phyloP scores from a whole-genome alignment of 1,140 invertebrate species.

The Anagrus nilaparvatae region DNA sequence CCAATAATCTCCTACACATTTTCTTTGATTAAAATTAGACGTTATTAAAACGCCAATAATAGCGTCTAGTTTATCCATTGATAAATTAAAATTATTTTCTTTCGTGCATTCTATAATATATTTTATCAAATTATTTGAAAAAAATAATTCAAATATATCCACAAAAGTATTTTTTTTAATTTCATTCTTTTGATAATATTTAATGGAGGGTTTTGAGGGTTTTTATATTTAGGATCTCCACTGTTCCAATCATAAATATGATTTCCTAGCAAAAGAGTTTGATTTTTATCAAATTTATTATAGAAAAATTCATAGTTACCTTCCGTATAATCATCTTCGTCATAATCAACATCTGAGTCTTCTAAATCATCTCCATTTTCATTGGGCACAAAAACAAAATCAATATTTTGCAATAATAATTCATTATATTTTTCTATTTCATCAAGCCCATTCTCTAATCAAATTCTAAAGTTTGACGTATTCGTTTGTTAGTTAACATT shows the following conservation, averaged over 20 bases:
- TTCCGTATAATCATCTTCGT: no score
- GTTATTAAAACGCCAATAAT: background rate
- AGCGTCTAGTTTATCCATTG: background rate
- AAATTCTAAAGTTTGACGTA: no score
- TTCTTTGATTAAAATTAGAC: constrained; percentile 1
- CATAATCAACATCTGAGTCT: no score
- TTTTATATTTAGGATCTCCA: background rate
- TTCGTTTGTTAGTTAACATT: no score
- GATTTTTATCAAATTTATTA: no score
- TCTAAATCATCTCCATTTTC: no score
- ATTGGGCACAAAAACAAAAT: no score
- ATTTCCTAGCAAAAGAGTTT: no score
- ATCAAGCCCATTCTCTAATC: no score
- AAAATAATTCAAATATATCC: constrained; percentile 4
- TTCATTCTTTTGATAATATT: background rate
- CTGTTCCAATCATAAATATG: background rate
- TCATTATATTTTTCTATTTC: no score
- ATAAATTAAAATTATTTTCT: background rate
- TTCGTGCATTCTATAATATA: constrained; percentile 1
- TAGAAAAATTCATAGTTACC: no score
- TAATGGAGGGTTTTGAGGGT: background rate
- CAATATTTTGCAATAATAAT: no score
- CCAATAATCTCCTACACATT: constrained; percentile 6
- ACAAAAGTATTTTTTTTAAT: background rate
- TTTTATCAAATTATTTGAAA: constrained; percentile 1